These are phyloP conservation scores for Formica selysi DNA, from an alignment of 1,140 invertebrate genomes.

Conservation along the genomic window DNA sequence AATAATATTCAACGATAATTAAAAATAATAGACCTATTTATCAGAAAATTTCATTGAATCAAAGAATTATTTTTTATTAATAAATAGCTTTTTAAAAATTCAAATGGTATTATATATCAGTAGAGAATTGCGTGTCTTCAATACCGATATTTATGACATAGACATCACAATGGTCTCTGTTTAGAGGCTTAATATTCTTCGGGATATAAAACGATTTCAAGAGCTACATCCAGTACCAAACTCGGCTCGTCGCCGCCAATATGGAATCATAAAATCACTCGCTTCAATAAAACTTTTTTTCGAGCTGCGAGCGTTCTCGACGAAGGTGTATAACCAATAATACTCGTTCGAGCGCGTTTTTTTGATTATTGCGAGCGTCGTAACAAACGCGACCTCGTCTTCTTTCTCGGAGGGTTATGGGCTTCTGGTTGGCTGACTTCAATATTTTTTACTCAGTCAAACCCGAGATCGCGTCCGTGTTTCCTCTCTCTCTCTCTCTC, in stretches of 20 bases:
- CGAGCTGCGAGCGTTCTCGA: slow-evolving; percentile 24
- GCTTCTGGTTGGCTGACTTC: slow-evolving; percentile 77
- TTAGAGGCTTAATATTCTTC: slow-evolving; percentile 25
- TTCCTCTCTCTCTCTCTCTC: slow-evolving; percentile 15
- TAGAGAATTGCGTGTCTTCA: neutral
- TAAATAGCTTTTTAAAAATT: neutral
- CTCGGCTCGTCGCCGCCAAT: slow-evolving; percentile 27
- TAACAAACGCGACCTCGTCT: slow-evolving; percentile 49
- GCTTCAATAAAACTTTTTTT: slow-evolving; percentile 51
- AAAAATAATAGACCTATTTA: neutral
- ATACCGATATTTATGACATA: slow-evolving; percentile 20
- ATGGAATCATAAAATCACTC: slow-evolving; percentile 55
- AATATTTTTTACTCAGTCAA: slow-evolving; percentile 78
- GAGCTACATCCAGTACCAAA: slow-evolving; percentile 21
- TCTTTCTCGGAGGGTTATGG: slow-evolving; percentile 65
- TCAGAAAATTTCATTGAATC: neutral
- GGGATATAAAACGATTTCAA: neutral
- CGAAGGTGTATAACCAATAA: slow-evolving; percentile 47
- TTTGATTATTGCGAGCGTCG: slow-evolving; percentile 56
- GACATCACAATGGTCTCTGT: neutral
- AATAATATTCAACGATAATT: neutral
- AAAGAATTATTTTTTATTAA: neutral
- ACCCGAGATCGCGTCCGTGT: slow-evolving; percentile 49
- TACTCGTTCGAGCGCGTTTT: slow-evolving; percentile 56
- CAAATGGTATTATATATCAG: neutral